Evolutionary conservation across 92 coral and sea anemone species (phyloP), one percentile per base, ranked within the genome.

Genomic region (Micromussa lordhowensis): DNA sequence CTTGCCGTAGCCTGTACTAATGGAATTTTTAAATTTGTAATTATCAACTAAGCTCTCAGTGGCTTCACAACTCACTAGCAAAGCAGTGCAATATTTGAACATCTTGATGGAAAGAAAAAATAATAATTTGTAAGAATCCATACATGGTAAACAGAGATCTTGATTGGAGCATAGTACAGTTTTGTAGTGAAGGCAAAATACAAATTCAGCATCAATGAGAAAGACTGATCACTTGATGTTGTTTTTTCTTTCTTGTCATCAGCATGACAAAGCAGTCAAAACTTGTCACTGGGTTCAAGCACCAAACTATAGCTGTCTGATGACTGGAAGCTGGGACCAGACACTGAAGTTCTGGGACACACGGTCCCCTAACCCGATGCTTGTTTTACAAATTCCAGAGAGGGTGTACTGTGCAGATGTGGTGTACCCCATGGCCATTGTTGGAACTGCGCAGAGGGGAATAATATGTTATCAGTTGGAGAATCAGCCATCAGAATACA

Each of bases 311-410:
- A 87, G 93, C 72, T 97, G 99, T 61, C 88, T 97, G 21, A 96
- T 97, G 95, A 97, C 99, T 0, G 99, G 99, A 34, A 97, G 99
- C 86, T 97, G 99, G 99, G 99, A 97, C 86, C 96, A 97, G 88
- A 97, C 97, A 24, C 83, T 97, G 34, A 97, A 97, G 83, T 97
- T 97, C 89, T 97, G 99, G 99, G 99, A 97, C 90, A 91, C 95
- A 79, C 89, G 99, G 68, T 92, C 91, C 77, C 77, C 95, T 2
- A 96, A 88, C 80, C 99, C 99, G 13, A 95, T 97, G 86, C 82
- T 90, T 49, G 91, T 91, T 11, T 83, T 97, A 31, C 96, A 94
- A 81, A 83, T 97, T 53, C 99, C 99, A 0, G 99, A 97, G 74
- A 86, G 99, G 31, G 96, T 98, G 69, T 97, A 97, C 83, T 97